A percentile compares a stretch with the other conserved stretches of the same genome.
Evolutionary conservation across 2,888 invertebrate genomes (phyloP).

Genomic region (Ectropis crepuscularia): DNA sequence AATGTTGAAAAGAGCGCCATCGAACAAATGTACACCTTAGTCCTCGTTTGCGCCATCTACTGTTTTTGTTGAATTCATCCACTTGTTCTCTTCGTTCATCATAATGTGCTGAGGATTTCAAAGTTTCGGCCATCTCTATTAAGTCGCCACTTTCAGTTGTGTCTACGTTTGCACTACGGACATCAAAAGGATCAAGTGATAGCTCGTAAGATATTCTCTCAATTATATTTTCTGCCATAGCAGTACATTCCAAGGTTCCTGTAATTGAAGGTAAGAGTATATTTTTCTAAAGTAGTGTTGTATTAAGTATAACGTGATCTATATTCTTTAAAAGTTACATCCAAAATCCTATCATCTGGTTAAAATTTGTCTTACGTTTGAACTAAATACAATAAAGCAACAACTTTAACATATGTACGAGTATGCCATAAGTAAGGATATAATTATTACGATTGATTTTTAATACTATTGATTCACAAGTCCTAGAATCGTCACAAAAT

Average conservation of each 20-base stretch:
- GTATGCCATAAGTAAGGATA: too few species aligned
- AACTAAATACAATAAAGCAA: too few species aligned
- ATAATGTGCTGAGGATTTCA: slow-evolving; percentile 81
- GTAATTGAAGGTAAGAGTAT: slow-evolving; percentile 29
- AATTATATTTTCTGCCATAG: slow-evolving; percentile 85
- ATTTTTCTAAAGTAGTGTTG: too few species aligned
- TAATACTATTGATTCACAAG: too few species aligned
- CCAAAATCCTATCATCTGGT: too few species aligned
- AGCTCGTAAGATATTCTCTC: slow-evolving; percentile 84
- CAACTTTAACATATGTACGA: too few species aligned
- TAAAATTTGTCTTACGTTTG: too few species aligned
- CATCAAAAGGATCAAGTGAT: slow-evolving; percentile 83
- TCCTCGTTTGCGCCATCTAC: slow-evolving; percentile 90
- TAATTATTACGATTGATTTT: too few species aligned
- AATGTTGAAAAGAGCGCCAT: slow-evolving; percentile 65
- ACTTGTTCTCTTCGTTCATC: slow-evolving; percentile 74
- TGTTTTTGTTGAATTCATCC: slow-evolving; percentile 83
- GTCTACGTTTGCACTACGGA: slow-evolving; percentile 82
- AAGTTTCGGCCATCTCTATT: slow-evolving; percentile 74
- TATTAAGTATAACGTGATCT: too few species aligned
- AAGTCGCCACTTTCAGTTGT: slow-evolving; percentile 48
- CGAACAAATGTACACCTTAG: slow-evolving; percentile 84
- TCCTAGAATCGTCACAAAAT: too few species aligned
- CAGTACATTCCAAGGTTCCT: slow-evolving; percentile 82
- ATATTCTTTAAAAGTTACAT: too few species aligned